These are phyloP conservation scores for Sebastes variabilis DNA, from an alignment of 2,797 vertebrate species.

Conservation along the genomic window DNA sequence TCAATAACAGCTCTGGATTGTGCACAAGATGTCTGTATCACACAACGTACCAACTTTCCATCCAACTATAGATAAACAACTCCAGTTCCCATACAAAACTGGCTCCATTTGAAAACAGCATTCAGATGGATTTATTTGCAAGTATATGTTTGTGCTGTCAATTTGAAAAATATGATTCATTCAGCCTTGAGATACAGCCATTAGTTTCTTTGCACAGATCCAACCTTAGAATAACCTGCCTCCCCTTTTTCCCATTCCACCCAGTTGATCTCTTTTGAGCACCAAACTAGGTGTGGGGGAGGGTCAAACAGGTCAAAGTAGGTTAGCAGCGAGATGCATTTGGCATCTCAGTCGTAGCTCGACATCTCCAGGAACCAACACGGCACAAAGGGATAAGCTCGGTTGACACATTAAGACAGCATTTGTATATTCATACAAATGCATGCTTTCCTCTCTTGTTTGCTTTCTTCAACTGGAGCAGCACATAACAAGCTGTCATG, in stretches of 20 bases:
- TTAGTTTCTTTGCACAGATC: slow-evolving; percentile 52
- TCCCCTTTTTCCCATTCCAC: background rate
- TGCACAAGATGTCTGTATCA: slow-evolving; percentile 1
- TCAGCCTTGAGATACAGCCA: slow-evolving; percentile 42
- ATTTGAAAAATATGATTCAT: slow-evolving; percentile 33
- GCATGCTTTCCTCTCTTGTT: slow-evolving; percentile 48
- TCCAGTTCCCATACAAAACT: background rate
- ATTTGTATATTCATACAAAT: slow-evolving; percentile 61
- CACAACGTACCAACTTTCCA: slow-evolving; percentile 8
- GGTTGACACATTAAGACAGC: slow-evolving; percentile 47
- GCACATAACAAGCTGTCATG: slow-evolving; percentile 65
- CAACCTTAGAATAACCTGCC: slow-evolving; percentile 9
- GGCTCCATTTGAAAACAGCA: background rate
- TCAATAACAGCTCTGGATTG: slow-evolving; percentile 35
- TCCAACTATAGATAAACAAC: background rate
- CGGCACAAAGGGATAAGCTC: slow-evolving; percentile 30
- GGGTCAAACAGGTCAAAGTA: slow-evolving; percentile 57
- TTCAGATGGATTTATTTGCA: slow-evolving; percentile 6
- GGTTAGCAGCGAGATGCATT: slow-evolving; percentile 27
- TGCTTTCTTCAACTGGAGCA: slow-evolving; percentile 45
- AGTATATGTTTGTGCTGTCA: slow-evolving; percentile 23
- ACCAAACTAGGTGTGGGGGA: slow-evolving; percentile 29
- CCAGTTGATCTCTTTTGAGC: slow-evolving; percentile 47
- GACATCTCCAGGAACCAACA: slow-evolving; percentile 34
- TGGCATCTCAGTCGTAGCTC: slow-evolving; percentile 1